Evolutionary conservation across 2,113 vertebrate genomes (phyloP), one percentile per base, ranked within the genome.

Genomic region (Pollachius pollachius): DNA sequence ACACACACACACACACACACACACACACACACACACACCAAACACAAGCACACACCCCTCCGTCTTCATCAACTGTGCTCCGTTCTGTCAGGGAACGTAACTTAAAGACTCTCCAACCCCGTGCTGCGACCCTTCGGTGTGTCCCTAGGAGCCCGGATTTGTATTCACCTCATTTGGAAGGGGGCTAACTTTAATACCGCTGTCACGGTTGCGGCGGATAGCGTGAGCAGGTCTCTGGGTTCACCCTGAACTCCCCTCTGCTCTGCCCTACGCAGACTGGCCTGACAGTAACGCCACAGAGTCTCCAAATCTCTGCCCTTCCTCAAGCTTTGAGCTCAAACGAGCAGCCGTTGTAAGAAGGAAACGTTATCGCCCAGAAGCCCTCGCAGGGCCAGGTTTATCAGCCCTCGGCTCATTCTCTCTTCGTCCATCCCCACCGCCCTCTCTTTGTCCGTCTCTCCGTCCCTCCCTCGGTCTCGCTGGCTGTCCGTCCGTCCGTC

Each of bases 151-250:
- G 59, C 12, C 8, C n/a, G 12, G 73, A 76, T 84, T 30, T 84
- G 80, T 78, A 76, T 80, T 80, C 73, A 82, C 83, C 86, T 84
- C 62, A 71, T 84, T 85, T 37, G 78, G 85, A 78, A 73, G 34
- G 34, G 30, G 30, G 68, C 76, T 73, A 68, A 41, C 84, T 81
- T 78, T 84, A 79, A 88, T 81, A 68, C 69, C 41, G 15, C 77
- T 65, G 86, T 89, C 84, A 80, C 81, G 72, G 78, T 78, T 87
- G 72, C 71, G 68, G 67, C 64, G 80, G 82, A 87, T 90, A 75
- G 67, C 66, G 65, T 68, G 54, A 27, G 69, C 5, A 30, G 30
- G 30, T 71, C 30, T 30, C 3, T 30, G 4, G 3, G 30, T 30
- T 30, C 30, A 1, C 30, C 30, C 30, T 30, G 30, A 30, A 30